These are phyloP conservation scores for Borostomias antarcticus DNA, from an alignment of 2,797 vertebrate genomes.

Conservation along the genomic window DNA sequence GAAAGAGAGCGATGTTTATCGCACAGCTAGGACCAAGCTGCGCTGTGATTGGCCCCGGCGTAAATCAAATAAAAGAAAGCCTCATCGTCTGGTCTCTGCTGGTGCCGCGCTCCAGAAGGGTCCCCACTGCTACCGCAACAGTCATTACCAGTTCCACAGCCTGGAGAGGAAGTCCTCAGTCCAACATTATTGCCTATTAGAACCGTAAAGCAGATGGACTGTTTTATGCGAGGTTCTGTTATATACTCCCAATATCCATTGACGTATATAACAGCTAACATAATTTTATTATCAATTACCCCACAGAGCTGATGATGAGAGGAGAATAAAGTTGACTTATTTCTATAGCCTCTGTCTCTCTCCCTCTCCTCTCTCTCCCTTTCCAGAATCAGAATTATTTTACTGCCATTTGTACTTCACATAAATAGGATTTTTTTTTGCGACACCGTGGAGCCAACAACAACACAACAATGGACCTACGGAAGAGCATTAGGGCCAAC, in stretches of 20 bases:
- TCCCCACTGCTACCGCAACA: background rate
- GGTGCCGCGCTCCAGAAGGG: background rate
- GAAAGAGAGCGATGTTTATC: background rate
- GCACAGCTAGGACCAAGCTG: background rate
- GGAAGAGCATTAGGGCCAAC: too few species aligned
- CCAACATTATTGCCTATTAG: too few species aligned
- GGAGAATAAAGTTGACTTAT: background rate
- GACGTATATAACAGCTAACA: too few species aligned
- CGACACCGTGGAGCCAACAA: too few species aligned
- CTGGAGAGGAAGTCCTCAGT: background rate
- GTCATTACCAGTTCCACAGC: background rate
- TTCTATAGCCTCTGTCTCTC: background rate
- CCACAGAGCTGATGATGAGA: background rate
- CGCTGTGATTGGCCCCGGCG: background rate
- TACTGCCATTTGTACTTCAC: too few species aligned
- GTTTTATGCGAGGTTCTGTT: too few species aligned
- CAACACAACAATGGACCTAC: too few species aligned
- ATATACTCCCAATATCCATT: background rate
- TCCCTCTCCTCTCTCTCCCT: background rate
- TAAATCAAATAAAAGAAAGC: background rate
- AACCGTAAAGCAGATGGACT: too few species aligned
- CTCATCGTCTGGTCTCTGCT: background rate
- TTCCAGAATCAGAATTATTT: background rate
- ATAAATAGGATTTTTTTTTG: too few species aligned
- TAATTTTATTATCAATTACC: background rate